A percentile compares a stretch with the other conserved stretches of the same genome.
Evolutionary conservation across 1,140 invertebrate genomes (phyloP).

Genomic region (Drosophila guanche): DNA sequence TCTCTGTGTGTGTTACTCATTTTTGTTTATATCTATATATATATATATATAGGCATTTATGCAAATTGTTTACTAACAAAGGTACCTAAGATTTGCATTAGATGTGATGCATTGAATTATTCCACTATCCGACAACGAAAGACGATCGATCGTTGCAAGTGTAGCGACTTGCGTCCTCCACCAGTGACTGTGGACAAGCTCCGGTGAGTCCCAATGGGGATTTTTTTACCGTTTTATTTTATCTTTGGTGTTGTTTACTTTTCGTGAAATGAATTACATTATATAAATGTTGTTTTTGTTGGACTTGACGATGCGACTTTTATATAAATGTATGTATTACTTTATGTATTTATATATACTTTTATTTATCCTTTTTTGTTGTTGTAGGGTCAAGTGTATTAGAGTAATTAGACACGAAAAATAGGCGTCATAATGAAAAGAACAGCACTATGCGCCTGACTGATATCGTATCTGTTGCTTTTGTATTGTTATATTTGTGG

Average conservation of each 20-base stretch:
- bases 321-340: constrained; percentile 16
- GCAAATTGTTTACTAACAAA: constrained; percentile 70
- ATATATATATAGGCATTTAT: constrained; percentile 39
- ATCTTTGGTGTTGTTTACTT: constrained; percentile 30
- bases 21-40: constrained; percentile 18
- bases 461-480: constrained; percentile 27
- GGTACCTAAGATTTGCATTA: constrained; percentile 78
- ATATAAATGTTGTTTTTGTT: constrained; percentile 64
- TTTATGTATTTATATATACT: constrained; percentile 5
- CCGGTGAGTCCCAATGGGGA: too few species aligned
- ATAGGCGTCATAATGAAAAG: constrained; percentile 26
- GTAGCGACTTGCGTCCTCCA: constrained; percentile 21
- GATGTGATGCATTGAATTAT: constrained; percentile 43
- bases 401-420: too few species aligned
- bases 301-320: constrained; percentile 49
- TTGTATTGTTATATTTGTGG: constrained; percentile 28
- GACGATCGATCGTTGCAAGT: constrained; percentile 10
- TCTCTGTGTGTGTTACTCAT: constrained; percentile 32
- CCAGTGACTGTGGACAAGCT: too few species aligned
- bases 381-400: constrained; percentile 14
- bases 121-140: constrained; percentile 12
- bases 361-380: constrained; percentile 11
- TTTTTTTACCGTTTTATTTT: constrained; percentile 1
- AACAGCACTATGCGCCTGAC: constrained; percentile 73
- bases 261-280: constrained; percentile 73